Base-by-base conservation (phyloP, 92 coral and sea anemone species). In the Actinostola sp. region DNA sequence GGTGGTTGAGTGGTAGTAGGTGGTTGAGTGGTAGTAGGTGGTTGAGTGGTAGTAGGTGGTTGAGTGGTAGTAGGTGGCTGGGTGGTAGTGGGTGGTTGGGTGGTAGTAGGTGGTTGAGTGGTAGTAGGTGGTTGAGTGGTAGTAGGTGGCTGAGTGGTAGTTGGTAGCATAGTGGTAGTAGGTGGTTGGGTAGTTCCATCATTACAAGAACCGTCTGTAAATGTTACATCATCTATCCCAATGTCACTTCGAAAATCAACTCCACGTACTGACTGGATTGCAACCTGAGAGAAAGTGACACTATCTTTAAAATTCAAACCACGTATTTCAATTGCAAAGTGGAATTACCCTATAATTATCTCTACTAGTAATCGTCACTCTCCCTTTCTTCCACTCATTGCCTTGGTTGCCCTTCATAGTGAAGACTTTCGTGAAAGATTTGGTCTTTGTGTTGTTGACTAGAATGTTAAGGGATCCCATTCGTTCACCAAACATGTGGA, bases 391-490 rank as follows among this genome's bases (percentile, higher is more conserved):
- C 95, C 95, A 89, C 36, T 67, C 49, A 26, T 85, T 38, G 15
- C 95, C 91, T 51, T 89, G 86, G 16, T 86, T 63, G 30, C 91
- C 95, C 9, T 64, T 76, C 70, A 67, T 65, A 33, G 82, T 76
- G 76, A 82, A 89, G 23, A 81, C 39, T 51, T 36, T 35, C 26
- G 49, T 71, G 55, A 72, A 30, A 0, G 38, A 28, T 16, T 41
- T 32, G n/a, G 69, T 44, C 54, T 50, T 80, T 16, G 64, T 62
- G 28, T 76, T 58, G 36, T 58, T 73, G 8, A 87, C 62, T 48
- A 77, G 82, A 35, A 93, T 78, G 43, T 84, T 84, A 14, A 93
- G 72, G 21, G 80, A 53, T 34, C 98, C 96, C 78, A 89, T 90
- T 26, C 81, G 81, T 32, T 72, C 59, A 7, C 98, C 98, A 32